Conservation (phyloP, 2,888 invertebrate species). For the Scaeva pyrastri region DNA sequence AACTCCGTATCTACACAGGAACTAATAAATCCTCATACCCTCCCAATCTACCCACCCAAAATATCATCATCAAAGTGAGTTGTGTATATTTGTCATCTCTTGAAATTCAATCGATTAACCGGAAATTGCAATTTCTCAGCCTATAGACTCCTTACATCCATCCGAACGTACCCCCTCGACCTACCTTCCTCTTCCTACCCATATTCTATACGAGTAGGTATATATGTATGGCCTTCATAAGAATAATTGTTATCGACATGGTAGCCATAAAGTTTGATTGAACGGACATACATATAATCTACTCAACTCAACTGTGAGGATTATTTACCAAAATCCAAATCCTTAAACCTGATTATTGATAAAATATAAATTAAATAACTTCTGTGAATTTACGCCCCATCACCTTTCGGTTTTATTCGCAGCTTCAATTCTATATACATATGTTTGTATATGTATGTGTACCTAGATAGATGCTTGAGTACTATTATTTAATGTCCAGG, state of each 20-base stretch:
- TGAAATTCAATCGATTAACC: constrained; percentile 55
- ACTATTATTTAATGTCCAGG: constrained; percentile 2
- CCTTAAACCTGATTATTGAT: constrained; percentile 62
- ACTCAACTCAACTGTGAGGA: constrained; percentile 17
- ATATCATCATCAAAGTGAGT: constrained; percentile 25
- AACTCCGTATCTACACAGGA: constrained; percentile 5
- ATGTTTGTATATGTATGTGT: too few species aligned
- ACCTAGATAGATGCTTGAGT: too few species aligned
- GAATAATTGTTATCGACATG: constrained; percentile 44
- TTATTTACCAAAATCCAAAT: constrained; percentile 22
- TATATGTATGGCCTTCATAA: neutral
- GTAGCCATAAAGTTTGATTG: constrained; percentile 49
- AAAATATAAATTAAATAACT: constrained; percentile 56
- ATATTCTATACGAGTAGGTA: neutral
- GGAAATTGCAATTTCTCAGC: constrained; percentile 55
- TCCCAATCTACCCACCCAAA: too few species aligned
- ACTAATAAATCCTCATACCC: constrained; percentile 12
- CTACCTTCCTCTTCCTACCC: too few species aligned
- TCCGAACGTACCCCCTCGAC: neutral
- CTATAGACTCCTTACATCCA: neutral
- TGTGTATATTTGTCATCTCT: constrained; percentile 25
- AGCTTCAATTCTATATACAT: too few species aligned
- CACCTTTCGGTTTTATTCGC: constrained; percentile 23
- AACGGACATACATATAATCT: constrained; percentile 37
- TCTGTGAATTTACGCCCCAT: constrained; percentile 47